A percentile compares a stretch with the other conserved stretches of the same genome.
Evolutionary conservation across 23 tunicate genomes (phyloP).

Genomic region (Diplosoma virens): DNA sequence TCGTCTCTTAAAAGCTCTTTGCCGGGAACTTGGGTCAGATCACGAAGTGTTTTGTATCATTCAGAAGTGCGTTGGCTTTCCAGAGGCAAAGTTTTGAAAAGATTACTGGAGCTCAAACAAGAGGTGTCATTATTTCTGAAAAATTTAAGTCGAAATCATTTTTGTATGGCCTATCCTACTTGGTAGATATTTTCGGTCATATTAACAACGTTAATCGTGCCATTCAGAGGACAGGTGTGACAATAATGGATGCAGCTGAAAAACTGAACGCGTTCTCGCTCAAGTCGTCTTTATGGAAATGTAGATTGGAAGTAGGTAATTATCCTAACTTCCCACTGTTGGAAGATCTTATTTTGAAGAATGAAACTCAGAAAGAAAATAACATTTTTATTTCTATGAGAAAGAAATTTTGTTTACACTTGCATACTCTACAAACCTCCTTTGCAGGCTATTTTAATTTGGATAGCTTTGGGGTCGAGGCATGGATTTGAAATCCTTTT

Average conservation of each 20-base stretch:
- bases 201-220: constrained; percentile 31
- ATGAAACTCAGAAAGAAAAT: constrained; percentile 11
- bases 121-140: too few species aligned
- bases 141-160: constrained; percentile 8
- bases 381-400: constrained; percentile 23
- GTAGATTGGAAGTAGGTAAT: constrained; percentile 27
- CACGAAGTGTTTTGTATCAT: constrained; percentile 31
- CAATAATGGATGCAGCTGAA: constrained; percentile 44
- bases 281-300: constrained; percentile 28
- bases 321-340: constrained; percentile 44
- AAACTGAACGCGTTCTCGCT: constrained; percentile 33
- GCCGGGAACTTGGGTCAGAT: constrained; percentile 20
- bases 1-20: constrained; percentile 9
- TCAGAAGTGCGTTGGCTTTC: constrained; percentile 38
- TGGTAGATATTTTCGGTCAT: constrained; percentile 46
- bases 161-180: constrained; percentile 28
- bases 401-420: constrained; percentile 21
- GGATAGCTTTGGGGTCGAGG: constrained; percentile 15
- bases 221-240: constrained; percentile 44
- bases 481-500: constrained; percentile 39
- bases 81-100: constrained; percentile 25
- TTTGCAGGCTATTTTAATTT: constrained; percentile 17
- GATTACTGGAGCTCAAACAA: constrained; percentile 19
- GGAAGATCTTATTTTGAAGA: constrained; percentile 29
- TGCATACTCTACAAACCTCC: constrained; percentile 33